Evolutionary conservation across 2,797 vertebrate species (phyloP).

Genomic region (Parauchenoglanis ngamensis): DNA sequence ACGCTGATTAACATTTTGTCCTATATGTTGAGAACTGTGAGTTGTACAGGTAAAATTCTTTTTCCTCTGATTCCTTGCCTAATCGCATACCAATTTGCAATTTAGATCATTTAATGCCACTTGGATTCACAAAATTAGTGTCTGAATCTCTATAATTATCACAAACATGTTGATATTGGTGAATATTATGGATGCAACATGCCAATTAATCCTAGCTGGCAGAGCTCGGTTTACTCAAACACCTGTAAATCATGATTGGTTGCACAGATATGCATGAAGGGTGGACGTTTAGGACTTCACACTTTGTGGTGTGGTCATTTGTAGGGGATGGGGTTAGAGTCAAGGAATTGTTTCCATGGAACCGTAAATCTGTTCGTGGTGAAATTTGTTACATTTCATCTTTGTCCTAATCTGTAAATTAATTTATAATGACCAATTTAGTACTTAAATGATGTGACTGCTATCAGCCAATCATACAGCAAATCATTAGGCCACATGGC

Average conservation of each 20-base stretch:
- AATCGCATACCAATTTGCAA: background rate
- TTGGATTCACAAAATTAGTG: background rate
- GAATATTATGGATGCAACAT: background rate
- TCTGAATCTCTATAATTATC: background rate
- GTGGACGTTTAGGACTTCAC: background rate
- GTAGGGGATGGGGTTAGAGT: background rate
- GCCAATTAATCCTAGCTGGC: background rate
- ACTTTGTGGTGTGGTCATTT: background rate
- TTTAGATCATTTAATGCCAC: background rate
- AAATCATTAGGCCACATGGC: too few relatives aligned
- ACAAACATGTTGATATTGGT: background rate
- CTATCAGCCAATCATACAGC: background rate
- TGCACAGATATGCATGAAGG: background rate
- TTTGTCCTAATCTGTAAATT: background rate
- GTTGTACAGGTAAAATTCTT: background rate
- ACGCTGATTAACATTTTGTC: background rate
- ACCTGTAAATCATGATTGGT: background rate
- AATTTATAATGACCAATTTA: background rate
- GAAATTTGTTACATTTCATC: background rate
- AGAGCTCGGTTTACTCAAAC: background rate
- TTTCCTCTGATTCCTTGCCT: background rate
- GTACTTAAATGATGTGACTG: background rate
- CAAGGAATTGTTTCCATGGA: background rate
- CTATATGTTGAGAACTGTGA: background rate
- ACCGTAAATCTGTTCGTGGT: background rate